Evolutionary conservation across 2,797 vertebrate species (phyloP).

Genomic region (Notolabrus celidotus): DNA sequence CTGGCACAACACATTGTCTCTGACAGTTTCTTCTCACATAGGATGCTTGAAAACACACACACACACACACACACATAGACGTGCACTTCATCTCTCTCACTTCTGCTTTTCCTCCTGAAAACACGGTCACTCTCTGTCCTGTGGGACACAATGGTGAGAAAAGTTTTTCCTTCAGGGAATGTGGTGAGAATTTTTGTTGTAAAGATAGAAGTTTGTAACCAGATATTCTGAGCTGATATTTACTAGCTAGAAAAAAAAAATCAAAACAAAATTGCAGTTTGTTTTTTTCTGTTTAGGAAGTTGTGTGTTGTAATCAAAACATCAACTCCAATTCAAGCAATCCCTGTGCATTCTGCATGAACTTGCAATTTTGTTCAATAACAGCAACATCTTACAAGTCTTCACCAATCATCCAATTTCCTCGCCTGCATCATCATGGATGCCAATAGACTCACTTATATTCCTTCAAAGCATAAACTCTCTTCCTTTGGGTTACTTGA

Average conservation of each 20-base stretch:
- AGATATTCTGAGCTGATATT: not conserved
- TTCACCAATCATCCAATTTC: too few species aligned
- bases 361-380: too few species aligned
- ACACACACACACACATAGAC: constrained; percentile 29
- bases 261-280: too few species aligned
- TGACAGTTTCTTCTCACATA: constrained; percentile 67
- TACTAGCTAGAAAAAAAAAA: not conserved
- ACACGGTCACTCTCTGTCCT: constrained; percentile 16
- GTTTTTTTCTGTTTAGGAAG: too few species aligned
- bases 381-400: too few species aligned
- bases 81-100: constrained; percentile 6
- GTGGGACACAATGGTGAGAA: constrained; percentile 12
- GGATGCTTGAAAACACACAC: constrained; percentile 40
- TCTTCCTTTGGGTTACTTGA: too few species aligned
- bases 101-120: constrained; percentile 31
- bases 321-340: too few species aligned
- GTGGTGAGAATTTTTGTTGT: constrained; percentile 17
- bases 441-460: too few species aligned
- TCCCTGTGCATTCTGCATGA: too few species aligned
- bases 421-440: too few species aligned
- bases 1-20: constrained; percentile 67
- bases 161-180: not conserved
- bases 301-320: too few species aligned
- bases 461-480: too few species aligned
- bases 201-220: not conserved